phyloP scores from a whole-genome alignment of 2,888 invertebrate species.

The Xestia sexstrigata region DNA sequence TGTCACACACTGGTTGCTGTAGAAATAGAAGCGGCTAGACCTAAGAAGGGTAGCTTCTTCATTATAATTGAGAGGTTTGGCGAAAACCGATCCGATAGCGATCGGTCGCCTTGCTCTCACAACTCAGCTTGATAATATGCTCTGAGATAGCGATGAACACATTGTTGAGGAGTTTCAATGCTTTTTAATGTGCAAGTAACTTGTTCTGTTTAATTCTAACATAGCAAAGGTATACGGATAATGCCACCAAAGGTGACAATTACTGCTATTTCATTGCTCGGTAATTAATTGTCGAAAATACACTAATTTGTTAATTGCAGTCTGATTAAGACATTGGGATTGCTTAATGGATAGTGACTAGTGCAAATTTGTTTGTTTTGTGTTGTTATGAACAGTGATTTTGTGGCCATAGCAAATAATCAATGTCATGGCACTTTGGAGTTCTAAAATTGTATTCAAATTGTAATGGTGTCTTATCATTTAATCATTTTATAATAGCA shows the following conservation, averaged over 20 bases:
- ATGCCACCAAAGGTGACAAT: conserved; percentile 84
- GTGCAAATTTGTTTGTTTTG: conserved; percentile 76
- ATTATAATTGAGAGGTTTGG: conserved; percentile 51
- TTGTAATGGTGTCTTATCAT: conserved; percentile 62
- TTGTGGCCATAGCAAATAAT: conserved; percentile 72
- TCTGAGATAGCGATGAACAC: conserved; percentile 65
- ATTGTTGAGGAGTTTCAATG: conserved; percentile 72
- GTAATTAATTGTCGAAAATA: conserved; percentile 66
- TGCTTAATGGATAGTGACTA: conserved; percentile 73
- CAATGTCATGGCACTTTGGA: conserved; percentile 83
- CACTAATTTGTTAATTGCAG: conserved; percentile 71
- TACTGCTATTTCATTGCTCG: conserved; percentile 77
- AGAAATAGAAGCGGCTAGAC: conserved; percentile 70
- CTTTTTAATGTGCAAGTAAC: conserved; percentile 76
- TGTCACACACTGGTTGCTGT: conserved; percentile 60
- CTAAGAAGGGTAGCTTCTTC: conserved; percentile 79
- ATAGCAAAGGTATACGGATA: conserved; percentile 87
- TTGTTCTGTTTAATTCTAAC: conserved; percentile 82
- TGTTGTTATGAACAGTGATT: conserved; percentile 75
- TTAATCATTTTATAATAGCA: conserved; percentile 68
- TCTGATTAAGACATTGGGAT: conserved; percentile 69
- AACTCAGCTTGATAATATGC: conserved; percentile 52
- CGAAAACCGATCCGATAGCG: conserved; percentile 34
- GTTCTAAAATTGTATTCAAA: conserved; percentile 68
- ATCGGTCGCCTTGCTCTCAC: conserved; percentile 41